Base-by-base conservation (phyloP, 2,888 invertebrate genomes). In the Hypomecis atomaria region DNA sequence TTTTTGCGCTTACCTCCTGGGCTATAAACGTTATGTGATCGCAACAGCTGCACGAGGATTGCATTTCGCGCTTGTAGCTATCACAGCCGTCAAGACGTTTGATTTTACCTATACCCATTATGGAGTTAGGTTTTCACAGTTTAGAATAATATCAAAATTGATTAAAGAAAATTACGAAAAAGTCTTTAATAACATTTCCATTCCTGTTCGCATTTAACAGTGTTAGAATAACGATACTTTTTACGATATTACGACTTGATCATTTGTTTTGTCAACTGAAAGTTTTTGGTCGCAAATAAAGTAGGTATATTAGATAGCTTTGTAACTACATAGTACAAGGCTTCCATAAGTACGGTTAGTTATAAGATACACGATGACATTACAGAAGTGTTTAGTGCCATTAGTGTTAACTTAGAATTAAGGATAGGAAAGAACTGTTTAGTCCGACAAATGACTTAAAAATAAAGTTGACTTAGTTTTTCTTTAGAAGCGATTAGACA, bases 151-250 rank as follows among this genome's bases (percentile, higher is more conserved):
- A 50, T 8, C 7, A 3, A 8, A 50, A 37, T n/a, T 13, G 37
- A 10, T 11, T 47, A 33, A 33, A 37, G 10, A 37, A 40, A 5
- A 10, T n/a, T 50, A 9, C 65, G 55, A 65, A 66, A 77, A 73
- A 57, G n/a, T n/a, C n/a, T n/a, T n/a, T n/a, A 65, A 63, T 50
- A 72, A 76, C 61, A 71, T 76, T 75, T 81, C 82, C 86, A 86
- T 86, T 86, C 86, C 86, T 78, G 73, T 71, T 73, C 76, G 84
- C 86, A 86, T 85, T 86, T 86, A 82, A 78, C 73, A 70, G 1
- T 50, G 36, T 6, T 36, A 23, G 3, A 36, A 1, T 9, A 50
- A 13, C 6, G 23, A 7, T 38, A 52, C 50, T 38, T 36, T 8
- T n/a, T 38, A 40, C 55, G 62, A 65, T 71, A 34, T 66, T 67